phyloP scores from a whole-genome alignment of 2,113 vertebrate species.

The Nesospiza acunhae region DNA sequence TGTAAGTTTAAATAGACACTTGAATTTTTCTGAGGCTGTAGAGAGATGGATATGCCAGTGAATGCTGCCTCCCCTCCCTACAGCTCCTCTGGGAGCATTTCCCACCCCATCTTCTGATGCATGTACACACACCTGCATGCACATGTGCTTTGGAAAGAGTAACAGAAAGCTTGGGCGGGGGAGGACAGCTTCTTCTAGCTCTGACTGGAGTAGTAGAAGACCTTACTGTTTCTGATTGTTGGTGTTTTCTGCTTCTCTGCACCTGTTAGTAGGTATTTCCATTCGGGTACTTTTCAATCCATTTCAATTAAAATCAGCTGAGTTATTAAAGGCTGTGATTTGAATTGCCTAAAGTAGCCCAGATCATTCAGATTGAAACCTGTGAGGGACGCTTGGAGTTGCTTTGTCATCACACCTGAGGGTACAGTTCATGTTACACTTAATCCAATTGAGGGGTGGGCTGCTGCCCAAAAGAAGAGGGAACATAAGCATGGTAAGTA shows the following conservation, averaged over 20 bases:
- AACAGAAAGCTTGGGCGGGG: not conserved
- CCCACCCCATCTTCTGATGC: not conserved
- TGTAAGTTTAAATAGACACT: not conserved
- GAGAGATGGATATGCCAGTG: not conserved
- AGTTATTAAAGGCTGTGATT: not conserved
- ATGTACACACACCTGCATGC: not conserved
- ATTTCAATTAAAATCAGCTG: not conserved
- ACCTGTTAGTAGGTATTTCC: not conserved
- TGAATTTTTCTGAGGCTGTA: not conserved
- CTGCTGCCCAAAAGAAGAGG: not conserved
- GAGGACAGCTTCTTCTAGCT: not conserved
- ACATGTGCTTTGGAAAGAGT: not conserved
- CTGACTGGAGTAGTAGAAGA: not conserved
- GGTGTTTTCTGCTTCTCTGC: not conserved
- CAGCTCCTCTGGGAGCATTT: not conserved
- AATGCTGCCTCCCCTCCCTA: not conserved
- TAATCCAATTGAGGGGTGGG: not conserved
- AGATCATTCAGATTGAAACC: not conserved
- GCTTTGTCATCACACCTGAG: constrained; percentile 13
- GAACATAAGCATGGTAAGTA: not conserved
- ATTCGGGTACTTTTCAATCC: not conserved
- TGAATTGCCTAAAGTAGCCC: not conserved
- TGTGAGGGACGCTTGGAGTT: not conserved
- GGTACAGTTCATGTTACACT: not conserved
- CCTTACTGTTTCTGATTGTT: not conserved